Base-by-base conservation (phyloP, 23 tunicate genomes). In the Botrylloides violaceus region DNA sequence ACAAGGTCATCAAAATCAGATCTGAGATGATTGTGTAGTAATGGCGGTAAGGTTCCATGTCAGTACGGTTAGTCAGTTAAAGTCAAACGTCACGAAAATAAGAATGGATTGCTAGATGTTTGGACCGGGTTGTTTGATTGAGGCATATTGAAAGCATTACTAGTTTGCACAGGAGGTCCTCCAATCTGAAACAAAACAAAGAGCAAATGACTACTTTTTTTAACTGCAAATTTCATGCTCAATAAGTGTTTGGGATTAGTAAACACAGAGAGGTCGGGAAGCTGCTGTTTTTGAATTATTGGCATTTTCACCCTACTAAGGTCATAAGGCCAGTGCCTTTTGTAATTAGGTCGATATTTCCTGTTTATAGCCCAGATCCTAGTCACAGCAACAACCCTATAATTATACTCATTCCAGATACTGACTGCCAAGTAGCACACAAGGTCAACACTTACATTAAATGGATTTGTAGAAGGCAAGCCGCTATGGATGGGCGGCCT, bases 401-500 rank as follows among this genome's bases (percentile, higher is more conserved):
- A n/a, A n/a, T n/a, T n/a, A n/a, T n/a, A n/a, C n/a, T n/a, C n/a
- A n/a, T n/a, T n/a, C n/a, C n/a, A n/a, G n/a, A n/a, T n/a, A n/a
- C n/a, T n/a, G n/a, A n/a, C n/a, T n/a, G n/a, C n/a, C n/a, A n/a
- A n/a, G n/a, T n/a, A n/a, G n/a, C n/a, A n/a, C n/a, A n/a, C n/a
- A n/a, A n/a, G n/a, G n/a, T n/a, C n/a, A n/a, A n/a, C n/a, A 43
- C 74, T 68, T 43, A 68, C 74, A 0, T 39, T 43, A 2, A 68
- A 68, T 1, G 74, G 74, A 68, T 68, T 68, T 4, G 74, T 68
- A n/a, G 74, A 68, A 12, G 74, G 37, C 58, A 68, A 32, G 5
- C 58, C 58, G 36, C 31, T 56, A 15, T 20, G 23, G 47, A 35
- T 68, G 5, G 36, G 25, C 6, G 9, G 15, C 70, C 32, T 64